These are phyloP conservation scores for Onychomys torridus DNA, from an alignment of 2,797 vertebrate species.

Conservation along the genomic window DNA sequence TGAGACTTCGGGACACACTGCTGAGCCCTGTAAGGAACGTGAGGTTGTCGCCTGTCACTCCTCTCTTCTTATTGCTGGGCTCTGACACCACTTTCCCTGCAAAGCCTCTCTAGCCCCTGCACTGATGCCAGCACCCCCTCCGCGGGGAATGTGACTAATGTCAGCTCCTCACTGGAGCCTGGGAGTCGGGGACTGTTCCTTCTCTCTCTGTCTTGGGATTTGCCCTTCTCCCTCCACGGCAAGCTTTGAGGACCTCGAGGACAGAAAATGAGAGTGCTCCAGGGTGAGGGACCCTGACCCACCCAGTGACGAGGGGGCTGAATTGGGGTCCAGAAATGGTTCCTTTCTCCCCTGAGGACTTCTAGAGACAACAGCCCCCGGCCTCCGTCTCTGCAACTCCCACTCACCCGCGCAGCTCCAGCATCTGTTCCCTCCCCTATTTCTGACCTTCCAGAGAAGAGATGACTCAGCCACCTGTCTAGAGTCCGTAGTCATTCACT, in stretches of 20 bases:
- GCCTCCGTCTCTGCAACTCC: constrained; percentile 9
- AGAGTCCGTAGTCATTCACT: neutral
- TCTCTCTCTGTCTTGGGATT: neutral
- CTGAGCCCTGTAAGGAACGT: neutral
- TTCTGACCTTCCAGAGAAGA: constrained; percentile 57
- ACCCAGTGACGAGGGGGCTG: neutral
- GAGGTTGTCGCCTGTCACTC: neutral
- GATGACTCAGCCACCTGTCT: constrained; percentile 11
- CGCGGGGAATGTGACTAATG: neutral
- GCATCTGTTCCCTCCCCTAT: neutral
- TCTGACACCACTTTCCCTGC: neutral
- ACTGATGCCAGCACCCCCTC: neutral
- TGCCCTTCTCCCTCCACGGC: neutral
- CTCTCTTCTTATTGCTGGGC: constrained; percentile 7
- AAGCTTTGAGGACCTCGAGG: neutral
- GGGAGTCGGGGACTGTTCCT: neutral
- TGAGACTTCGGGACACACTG: neutral
- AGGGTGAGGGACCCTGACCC: neutral
- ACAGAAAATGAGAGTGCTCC: neutral
- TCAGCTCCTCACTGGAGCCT: neutral
- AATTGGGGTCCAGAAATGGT: neutral
- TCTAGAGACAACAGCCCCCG: constrained; percentile 22
- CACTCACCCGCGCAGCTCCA: neutral
- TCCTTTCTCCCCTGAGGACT: neutral
- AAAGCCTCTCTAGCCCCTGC: neutral